A percentile compares a stretch with the other conserved stretches of the same genome.
Conservation (phyloP, 2,797 vertebrate genomes). For the Sebastes hubbsi region DNA sequence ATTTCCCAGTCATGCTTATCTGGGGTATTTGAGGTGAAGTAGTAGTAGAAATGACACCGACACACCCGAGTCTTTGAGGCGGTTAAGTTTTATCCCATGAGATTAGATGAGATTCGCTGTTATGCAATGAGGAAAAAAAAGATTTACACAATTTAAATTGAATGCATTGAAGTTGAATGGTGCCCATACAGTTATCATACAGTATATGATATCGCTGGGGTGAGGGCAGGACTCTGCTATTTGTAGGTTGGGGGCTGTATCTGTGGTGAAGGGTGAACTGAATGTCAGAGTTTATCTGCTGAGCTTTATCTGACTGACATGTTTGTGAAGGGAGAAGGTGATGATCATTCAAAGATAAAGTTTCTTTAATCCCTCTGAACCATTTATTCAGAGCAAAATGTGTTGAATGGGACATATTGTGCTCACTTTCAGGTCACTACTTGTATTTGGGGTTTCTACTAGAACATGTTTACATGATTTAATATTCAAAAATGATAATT, state of each 20-base stretch:
- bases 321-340: neutral
- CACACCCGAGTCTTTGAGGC: neutral
- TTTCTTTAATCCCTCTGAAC: neutral
- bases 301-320: neutral
- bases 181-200: neutral
- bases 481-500: no score
- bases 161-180: neutral
- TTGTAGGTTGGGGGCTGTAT: neutral
- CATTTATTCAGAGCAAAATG: neutral
- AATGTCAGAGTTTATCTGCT: neutral
- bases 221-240: neutral
- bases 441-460: neutral
- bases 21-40: neutral
- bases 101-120: conserved; percentile 2
- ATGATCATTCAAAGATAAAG: neutral
- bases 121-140: neutral
- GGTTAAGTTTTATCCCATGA: neutral
- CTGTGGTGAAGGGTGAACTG: neutral
- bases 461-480: no score
- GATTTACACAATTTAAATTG: neutral
- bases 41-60: neutral
- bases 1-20: neutral
- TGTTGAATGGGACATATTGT: neutral
- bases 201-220: neutral
- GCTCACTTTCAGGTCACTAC: neutral